A percentile compares a stretch with the other conserved stretches of the same genome.
Evolutionary conservation across 2,888 invertebrate genomes (phyloP).

Genomic region (Caenorhabditis parvicauda): DNA sequence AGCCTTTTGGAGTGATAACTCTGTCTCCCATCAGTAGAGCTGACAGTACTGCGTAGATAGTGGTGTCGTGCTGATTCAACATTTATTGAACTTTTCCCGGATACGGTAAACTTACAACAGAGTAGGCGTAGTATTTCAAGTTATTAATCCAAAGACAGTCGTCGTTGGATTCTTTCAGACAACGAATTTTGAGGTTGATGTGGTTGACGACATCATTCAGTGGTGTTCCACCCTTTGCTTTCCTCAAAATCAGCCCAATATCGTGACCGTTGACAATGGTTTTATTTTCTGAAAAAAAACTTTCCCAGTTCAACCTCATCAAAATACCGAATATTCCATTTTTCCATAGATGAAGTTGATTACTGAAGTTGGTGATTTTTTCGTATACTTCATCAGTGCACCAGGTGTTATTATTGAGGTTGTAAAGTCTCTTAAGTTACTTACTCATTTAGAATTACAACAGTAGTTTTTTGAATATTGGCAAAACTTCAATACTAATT

Average conservation of each 20-base stretch:
- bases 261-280: neutral
- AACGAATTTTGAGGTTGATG: conserved; percentile 15
- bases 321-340: conserved; percentile 30
- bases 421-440: too few relatives aligned
- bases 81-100: neutral
- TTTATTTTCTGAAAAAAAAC: neutral
- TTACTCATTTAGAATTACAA: too few relatives aligned
- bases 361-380: conserved; percentile 8
- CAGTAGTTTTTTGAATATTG: conserved; percentile 2
- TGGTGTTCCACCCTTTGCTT: conserved; percentile 6
- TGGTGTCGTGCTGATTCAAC: conserved; percentile 43
- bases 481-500: too few relatives aligned
- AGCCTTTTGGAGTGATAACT: conserved; percentile 26
- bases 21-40: conserved; percentile 29
- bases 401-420: conserved; percentile 11
- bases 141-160: conserved; percentile 22
- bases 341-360: conserved; percentile 23
- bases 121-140: conserved; percentile 30
- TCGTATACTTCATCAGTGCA: conserved; percentile 13
- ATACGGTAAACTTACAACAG: conserved; percentile 19
- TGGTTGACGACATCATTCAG: conserved; percentile 21
- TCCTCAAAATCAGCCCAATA: neutral
- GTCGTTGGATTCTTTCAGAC: neutral
- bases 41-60: conserved; percentile 41
- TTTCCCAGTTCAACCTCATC: too few relatives aligned